A percentile compares a stretch with the other conserved stretches of the same genome.
Conservation (phyloP, 2,113 vertebrate species). For the Eira barbara region DNA sequence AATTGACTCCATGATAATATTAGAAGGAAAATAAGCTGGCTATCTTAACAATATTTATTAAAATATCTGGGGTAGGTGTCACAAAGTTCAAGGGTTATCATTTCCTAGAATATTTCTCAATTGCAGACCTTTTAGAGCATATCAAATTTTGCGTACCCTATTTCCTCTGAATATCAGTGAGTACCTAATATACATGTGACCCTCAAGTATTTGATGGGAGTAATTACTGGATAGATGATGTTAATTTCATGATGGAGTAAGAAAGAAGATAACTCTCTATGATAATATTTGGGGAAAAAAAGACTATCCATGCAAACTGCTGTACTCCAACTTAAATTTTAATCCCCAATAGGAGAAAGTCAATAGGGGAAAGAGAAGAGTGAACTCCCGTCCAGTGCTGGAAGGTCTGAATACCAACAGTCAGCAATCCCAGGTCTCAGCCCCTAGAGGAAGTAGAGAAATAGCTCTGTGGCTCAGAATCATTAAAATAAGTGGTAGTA, state of each 20-base stretch:
- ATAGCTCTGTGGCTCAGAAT: background rate
- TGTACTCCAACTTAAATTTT: background rate
- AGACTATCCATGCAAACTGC: background rate
- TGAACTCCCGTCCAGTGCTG: background rate
- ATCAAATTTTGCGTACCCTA: background rate
- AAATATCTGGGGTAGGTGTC: background rate
- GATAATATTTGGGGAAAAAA: background rate
- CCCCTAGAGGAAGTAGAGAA: background rate
- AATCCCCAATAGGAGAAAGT: background rate
- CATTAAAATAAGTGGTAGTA: background rate
- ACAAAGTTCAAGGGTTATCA: background rate
- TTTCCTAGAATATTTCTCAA: background rate
- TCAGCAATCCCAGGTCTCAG: background rate
- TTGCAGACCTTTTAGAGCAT: background rate
- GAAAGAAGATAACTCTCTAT: background rate
- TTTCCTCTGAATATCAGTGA: background rate
- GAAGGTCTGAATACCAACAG: background rate
- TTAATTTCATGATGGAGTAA: background rate
- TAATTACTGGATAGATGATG: background rate
- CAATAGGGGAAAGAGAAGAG: background rate
- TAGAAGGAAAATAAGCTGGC: constrained; percentile 36
- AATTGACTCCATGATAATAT: constrained; percentile 8
- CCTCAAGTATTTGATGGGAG: background rate
- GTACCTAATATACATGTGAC: background rate
- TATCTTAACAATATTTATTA: constrained; percentile 19